These are phyloP conservation scores for Nothura maculosa DNA, from an alignment of 2,797 vertebrate genomes.

Conservation along the genomic window DNA sequence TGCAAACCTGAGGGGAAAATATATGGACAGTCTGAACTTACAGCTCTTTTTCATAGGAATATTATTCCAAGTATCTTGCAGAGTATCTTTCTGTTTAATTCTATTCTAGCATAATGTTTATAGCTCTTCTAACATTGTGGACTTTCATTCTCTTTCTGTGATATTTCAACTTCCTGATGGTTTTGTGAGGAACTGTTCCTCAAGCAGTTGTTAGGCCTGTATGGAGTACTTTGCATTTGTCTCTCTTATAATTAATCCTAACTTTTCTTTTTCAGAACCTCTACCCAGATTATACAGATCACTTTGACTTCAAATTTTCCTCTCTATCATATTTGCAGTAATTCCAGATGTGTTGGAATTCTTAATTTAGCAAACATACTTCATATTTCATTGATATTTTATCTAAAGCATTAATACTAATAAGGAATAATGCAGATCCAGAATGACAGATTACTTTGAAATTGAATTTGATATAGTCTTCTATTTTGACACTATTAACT, in stretches of 20 bases:
- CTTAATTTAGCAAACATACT: not conserved
- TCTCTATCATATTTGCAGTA: not conserved
- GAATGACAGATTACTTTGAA: not conserved
- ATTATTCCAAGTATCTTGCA: not conserved
- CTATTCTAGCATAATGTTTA: not conserved
- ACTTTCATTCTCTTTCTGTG: not conserved
- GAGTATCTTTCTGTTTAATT: not conserved
- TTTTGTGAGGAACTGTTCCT: not conserved
- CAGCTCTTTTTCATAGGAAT: accelerated
- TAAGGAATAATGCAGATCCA: not conserved
- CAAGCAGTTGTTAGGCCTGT: not conserved
- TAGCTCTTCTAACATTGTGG: not conserved
- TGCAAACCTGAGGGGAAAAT: not conserved
- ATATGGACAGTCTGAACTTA: not conserved
- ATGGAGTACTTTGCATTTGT: accelerated
- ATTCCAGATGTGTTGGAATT: not conserved
- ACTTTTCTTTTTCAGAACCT: not conserved
- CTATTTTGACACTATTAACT: not conserved
- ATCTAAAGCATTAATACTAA: not conserved
- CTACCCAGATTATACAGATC: not conserved
- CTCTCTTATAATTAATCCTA: not conserved
- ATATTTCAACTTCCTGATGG: not conserved
- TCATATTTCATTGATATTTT: not conserved
- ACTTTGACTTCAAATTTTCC: not conserved
- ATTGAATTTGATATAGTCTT: not conserved